Evolutionary conservation across 1,140 invertebrate genomes (phyloP).

Genomic region (Marisa cornuarietis): DNA sequence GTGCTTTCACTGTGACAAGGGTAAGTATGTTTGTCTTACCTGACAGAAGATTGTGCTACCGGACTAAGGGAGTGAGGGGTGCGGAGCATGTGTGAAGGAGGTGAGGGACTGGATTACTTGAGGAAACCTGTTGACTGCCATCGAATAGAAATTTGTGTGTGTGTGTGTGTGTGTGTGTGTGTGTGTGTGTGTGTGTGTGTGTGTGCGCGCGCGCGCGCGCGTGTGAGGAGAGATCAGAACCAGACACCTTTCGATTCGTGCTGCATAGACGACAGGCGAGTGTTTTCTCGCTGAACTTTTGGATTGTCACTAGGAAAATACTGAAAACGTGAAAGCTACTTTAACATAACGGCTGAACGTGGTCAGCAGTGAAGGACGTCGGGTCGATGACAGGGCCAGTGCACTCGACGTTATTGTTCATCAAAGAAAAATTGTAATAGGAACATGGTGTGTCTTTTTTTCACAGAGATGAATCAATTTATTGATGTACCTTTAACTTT

Average conservation of each 20-base stretch:
- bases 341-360: background rate
- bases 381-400: too few species aligned
- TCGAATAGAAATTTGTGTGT: background rate
- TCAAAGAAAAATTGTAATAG: too few species aligned
- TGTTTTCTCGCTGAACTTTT: background rate
- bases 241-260: background rate
- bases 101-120: background rate
- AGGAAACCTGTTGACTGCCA: background rate
- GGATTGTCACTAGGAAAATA: background rate
- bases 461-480: background rate
- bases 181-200: conserved; percentile 3
- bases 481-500: background rate
- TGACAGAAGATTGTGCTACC: too few species aligned
- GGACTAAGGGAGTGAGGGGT: too few species aligned
- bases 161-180: background rate
- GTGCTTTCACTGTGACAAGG: too few species aligned
- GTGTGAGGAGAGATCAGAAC: background rate
- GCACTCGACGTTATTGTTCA: too few species aligned
- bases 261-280: background rate
- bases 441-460: background rate
- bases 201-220: too few species aligned
- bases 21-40: too few species aligned
- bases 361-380: too few species aligned
- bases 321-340: background rate
- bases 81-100: background rate